Evolutionary conservation across 2,797 vertebrate species (phyloP), one percentile per base, ranked within the genome.

Genomic region (Protonibea diacanthus): DNA sequence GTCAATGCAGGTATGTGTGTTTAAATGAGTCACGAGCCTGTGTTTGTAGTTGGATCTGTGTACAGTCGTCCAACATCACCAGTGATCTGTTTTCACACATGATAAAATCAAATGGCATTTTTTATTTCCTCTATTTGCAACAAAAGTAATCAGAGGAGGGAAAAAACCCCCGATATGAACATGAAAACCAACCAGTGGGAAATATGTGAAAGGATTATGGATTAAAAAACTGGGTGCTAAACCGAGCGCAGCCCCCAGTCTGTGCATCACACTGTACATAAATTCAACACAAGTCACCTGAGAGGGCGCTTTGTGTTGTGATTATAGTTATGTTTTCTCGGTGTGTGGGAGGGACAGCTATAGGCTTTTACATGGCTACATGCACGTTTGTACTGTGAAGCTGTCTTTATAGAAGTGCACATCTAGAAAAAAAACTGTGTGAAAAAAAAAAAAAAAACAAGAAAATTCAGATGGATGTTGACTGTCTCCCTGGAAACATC

Each of bases 1-100:
- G 94, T 97, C 79, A 98, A 98, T 5, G 96, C 97, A 77, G 97
- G 97, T 98, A 93, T 87, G 73, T 70, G 29, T 64, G 29, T 68
- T 23, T 67, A 0, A 20, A 12, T 18, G 5, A 17, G 40, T 18
- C 17, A 1, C n/a, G 12, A 2, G 40, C 27, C 6, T 59, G 25
- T 77, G n/a, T 38, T 40, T 21, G 38, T n/a, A 17, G n/a, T 20
- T 44, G 23, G 49, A 53, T 27, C 20, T 3, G 38, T 64, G 49
- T 57, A 20, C 12, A n/a, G 48, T 53, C 4, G 14, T 44, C 60
- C 38, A 45, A 12, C 48, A 20, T 47, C 64, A 13, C n/a, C 14
- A 47, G 8, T 45, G 6, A 58, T 78, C 45, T 15, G 2, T 27
- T 56, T 71, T 25, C n/a, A 48, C 12, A 52, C 47, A 48, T 5